Base-by-base conservation (phyloP, 1,140 invertebrate genomes). In the Drosophila navojoa region DNA sequence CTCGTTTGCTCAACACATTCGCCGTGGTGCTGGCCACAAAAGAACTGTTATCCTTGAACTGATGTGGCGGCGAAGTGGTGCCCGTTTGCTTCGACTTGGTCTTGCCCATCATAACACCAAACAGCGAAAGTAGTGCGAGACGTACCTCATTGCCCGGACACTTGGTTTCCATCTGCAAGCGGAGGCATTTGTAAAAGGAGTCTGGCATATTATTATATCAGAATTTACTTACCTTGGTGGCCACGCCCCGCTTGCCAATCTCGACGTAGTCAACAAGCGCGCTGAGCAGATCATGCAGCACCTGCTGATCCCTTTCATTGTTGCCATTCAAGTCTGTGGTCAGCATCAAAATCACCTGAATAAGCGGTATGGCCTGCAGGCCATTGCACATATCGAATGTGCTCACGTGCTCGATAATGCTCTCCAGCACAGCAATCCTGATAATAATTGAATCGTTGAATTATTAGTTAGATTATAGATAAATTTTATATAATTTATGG, bases 261-360 rank as follows among this genome's bases (percentile, higher is more conserved):
- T 97, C 94, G 19, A 99, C 92, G 90, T 98, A 96, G 11, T 94
- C 94, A 0, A 98, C 94, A 0, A 98, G 92, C 0, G 95, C 94
- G 44, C 94, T 93, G 0, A 99, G 93, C 6, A 98, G 92, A 6
- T 94, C 93, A 72, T 97, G 96, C 1, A 98, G 93, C 29, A 96
- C 96, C 1, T 93, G 93, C 76, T 95, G 94, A 80, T 98, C 97
- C 49, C 95, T 94, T 75, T 98, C 97, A 11, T 96, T 95, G 81
- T 95, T 95, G 4, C 95, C 95, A 92, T 98, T 97, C 7, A 99
- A 93, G 92, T 99, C 98, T 47, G 96, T 95, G 4, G 97, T 97
- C 29, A 99, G 93, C 95, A 98, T 98, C 5, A 98, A 93, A 4
- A 99, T 93, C 76, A 97, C 96, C 93, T 98, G 97, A 93, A 98